Conservation (phyloP, 2,113 vertebrate genomes). For the Calidris pygmaea region DNA sequence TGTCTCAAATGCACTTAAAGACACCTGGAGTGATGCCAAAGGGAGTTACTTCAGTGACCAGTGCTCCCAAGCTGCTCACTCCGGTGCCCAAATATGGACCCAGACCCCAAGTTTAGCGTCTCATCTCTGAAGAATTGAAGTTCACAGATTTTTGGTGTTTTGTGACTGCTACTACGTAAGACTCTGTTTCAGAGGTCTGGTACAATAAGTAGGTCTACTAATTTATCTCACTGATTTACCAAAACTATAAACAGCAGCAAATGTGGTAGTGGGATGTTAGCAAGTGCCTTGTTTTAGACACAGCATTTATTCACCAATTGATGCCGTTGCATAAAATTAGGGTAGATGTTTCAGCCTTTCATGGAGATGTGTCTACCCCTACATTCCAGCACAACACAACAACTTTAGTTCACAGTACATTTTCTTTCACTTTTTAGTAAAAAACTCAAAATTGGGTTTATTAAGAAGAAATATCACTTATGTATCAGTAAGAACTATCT, state of each 20-base stretch:
- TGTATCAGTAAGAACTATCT: background rate
- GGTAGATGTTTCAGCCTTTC: background rate
- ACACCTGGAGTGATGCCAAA: background rate
- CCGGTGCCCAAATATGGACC: background rate
- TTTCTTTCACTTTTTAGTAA: background rate
- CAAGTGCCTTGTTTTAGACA: background rate
- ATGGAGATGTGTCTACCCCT: background rate
- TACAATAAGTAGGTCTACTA: background rate
- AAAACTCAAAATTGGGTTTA: background rate
- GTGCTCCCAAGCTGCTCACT: background rate
- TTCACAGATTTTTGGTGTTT: background rate
- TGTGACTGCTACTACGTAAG: background rate
- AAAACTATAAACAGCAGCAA: background rate
- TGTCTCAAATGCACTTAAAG: background rate
- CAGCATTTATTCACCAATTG: background rate
- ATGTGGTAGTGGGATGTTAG: accelerated
- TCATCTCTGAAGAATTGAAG: background rate
- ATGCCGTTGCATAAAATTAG: background rate
- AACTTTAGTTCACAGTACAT: background rate
- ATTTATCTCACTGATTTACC: background rate
- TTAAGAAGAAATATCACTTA: background rate
- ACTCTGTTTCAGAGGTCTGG: background rate
- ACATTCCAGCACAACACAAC: background rate
- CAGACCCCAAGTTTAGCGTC: background rate
- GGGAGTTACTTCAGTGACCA: background rate